These are phyloP conservation scores for Bruchidius siliquastri DNA, from an alignment of 2,888 invertebrate species.

Conservation along the genomic window DNA sequence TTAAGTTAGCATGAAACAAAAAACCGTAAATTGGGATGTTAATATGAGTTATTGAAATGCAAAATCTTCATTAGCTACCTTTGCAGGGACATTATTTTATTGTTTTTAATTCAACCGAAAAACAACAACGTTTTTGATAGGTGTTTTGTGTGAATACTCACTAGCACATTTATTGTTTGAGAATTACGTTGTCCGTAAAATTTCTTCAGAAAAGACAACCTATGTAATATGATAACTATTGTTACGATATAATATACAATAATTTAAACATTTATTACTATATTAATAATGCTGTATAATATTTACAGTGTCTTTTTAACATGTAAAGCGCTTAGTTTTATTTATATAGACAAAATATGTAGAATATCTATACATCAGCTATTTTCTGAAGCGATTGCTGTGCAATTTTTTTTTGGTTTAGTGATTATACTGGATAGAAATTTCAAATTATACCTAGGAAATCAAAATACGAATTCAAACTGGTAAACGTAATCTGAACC, in stretches of 20 bases:
- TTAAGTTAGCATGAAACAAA: too few species aligned
- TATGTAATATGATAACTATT: not conserved
- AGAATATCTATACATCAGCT: not conserved
- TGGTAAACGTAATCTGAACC: too few species aligned
- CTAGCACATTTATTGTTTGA: not conserved
- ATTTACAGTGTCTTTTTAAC: not conserved
- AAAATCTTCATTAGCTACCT: too few species aligned
- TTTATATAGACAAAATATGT: not conserved
- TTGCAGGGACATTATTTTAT: too few species aligned
- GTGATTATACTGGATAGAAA: too few species aligned
- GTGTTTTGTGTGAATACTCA: not conserved
- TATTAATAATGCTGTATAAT: not conserved
- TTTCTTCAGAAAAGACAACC: not conserved
- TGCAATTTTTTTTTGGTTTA: too few species aligned
- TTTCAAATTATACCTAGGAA: too few species aligned
- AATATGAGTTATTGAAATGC: too few species aligned
- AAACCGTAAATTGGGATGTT: too few species aligned
- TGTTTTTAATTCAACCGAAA: too few species aligned
- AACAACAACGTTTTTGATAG: too few species aligned
- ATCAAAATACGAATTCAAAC: too few species aligned
- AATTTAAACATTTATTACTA: not conserved
- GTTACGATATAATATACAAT: not conserved
- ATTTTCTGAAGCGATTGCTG: not conserved
- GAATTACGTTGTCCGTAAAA: not conserved
- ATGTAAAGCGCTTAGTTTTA: not conserved